Evolutionary conservation across 2,797 vertebrate species (phyloP), one percentile per base, ranked within the genome.

Genomic region (Pygocentrus nattereri): DNA sequence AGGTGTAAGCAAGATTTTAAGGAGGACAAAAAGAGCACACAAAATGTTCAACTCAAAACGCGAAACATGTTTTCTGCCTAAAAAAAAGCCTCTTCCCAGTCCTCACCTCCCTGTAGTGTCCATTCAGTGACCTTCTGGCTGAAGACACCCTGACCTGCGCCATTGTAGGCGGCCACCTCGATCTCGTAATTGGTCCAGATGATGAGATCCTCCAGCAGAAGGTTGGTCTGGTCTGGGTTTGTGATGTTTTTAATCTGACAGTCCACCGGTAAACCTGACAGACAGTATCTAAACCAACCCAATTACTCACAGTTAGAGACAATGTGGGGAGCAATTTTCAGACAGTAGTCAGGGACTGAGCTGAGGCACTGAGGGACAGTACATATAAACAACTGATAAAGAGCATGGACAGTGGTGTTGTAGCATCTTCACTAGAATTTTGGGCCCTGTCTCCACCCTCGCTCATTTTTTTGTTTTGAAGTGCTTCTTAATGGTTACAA

Each of bases 181-280:
- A 98, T 98, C 93, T 99, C 97, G 0, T 99, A 99, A 92, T 98
- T 99, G 90, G 98, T 99, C 98, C 98, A 99, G 87, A 99, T 98
- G 93, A 99, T 98, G 88, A 99, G 96, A 50, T 99, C 98, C 88
- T 99, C 97, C 88, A 99, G 93, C 5, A 99, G 93, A 70, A 99
- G 92, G 84, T 97, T 98, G 87, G 95, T 98, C 87, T 97, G 95
- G 1, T 99, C 97, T 0, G 95, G 95, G 0, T 93, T 97, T 7
- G 96, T 98, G 91, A 99, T 97, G 91, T 99, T 99, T 91, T 97
- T 98, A 84, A 97, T 97, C 91, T 98, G 97, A 89, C 98, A 99
- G 25, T 97, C 98, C 2, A 98, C 98, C 0, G 98, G 97, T 82
- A 99, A 91, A 78, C 98, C 98, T 0, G 97, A 97, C 89, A 98